Evolutionary conservation across 2,113 vertebrate species (phyloP), one percentile per base, ranked within the genome.

Genomic region (Tetraodon nigroviridis): DNA sequence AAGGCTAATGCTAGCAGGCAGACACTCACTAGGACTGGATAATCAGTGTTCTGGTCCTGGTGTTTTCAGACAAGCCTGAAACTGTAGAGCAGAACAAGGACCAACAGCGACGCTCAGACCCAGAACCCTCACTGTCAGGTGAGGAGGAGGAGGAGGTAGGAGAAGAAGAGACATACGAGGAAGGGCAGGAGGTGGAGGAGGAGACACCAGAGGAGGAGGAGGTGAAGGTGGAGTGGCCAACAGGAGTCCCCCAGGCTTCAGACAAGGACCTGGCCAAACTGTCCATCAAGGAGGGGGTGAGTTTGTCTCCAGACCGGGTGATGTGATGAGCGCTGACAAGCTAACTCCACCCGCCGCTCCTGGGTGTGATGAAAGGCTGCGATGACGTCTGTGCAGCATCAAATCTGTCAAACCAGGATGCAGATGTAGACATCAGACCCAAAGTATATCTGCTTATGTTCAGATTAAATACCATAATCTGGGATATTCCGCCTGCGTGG

Each of bases 191-290:
- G 56, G 72, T 82, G 64, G 85, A 73, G 57, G 88, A 78, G 5
- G 86, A 53, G 67, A 87, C 89, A n/a, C 88, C 86, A 8, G 80
- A 92, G 27, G 89, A 88, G 20, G 87, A 90, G 19, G 78, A 80
- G 50, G 44, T 81, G 58, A 82, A 84, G 55, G 76, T 87, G 59
- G 84, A 87, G 76, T 87, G 86, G 83, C 84, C 81, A 2, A 29
- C 81, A 18, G 84, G 88, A 55, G 93, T 94, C 1, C 85, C 89
- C 48, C 89, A 90, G 64, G 89, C 92, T 58, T 94, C 93, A 50
- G 93, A 93, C 41, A 94, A 96, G 72, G 94, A 95, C 69, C 91
- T 97, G 76, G 94, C 90, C 73, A 93, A 91, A 67, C 92, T 92
- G 75, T 95, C 95, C 84, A 81, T 93, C 83, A 87, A 92, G 61